Percentiles rank a stretch among this genome's conserved stretches.
Conservation (phyloP, 2,113 vertebrate genomes). For the Sterrhoptilus dennistouni region DNA sequence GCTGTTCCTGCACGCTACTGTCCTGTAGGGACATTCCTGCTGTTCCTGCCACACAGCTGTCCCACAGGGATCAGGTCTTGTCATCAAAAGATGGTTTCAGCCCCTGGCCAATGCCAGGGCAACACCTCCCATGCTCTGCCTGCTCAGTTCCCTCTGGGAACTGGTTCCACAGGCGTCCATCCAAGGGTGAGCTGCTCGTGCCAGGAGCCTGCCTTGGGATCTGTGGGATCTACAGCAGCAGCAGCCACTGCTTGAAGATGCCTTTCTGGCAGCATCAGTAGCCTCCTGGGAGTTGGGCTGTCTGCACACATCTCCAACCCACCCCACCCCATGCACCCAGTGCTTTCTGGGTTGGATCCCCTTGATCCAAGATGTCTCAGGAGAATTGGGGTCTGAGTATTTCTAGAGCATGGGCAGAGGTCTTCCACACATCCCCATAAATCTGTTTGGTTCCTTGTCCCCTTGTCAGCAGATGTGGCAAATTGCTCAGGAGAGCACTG, state of each 20-base stretch:
- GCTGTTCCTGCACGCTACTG: background rate
- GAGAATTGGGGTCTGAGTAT: background rate
- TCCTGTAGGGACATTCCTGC: background rate
- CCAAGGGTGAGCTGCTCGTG: accelerated
- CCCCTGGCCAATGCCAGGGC: background rate
- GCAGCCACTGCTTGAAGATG: background rate
- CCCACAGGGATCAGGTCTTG: background rate
- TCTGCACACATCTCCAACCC: background rate
- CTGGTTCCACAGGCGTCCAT: background rate
- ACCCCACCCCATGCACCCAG: accelerated
- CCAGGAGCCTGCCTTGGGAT: background rate
- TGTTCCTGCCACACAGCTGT: background rate
- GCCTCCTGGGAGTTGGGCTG: background rate
- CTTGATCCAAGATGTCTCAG: background rate
- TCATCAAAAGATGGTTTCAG: background rate
- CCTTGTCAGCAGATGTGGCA: background rate
- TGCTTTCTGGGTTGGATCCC: background rate
- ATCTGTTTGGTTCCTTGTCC: background rate
- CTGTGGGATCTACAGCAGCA: background rate
- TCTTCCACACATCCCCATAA: background rate
- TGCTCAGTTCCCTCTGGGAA: accelerated
- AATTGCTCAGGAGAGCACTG: background rate
- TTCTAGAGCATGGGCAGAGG: background rate
- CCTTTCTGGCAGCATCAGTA: background rate
- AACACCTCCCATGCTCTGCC: accelerated